Conservation (phyloP, 2,113 vertebrate genomes). For the Chrysemys picta region DNA sequence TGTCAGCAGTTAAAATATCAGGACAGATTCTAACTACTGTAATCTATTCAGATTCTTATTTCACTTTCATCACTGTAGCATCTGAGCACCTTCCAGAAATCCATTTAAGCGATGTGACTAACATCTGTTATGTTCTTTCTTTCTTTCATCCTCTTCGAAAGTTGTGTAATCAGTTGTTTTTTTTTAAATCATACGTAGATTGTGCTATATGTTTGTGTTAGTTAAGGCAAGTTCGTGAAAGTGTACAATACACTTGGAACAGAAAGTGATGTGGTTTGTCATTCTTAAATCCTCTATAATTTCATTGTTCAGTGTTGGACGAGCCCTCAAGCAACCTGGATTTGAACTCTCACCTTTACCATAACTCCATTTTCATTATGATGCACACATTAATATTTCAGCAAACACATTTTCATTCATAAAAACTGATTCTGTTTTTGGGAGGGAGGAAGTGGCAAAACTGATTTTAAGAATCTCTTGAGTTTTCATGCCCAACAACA, state of each 20-base stretch:
- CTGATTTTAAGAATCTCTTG: neutral
- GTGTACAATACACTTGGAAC: neutral
- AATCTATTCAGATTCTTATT: neutral
- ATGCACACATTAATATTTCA: too few species aligned
- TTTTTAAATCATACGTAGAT: neutral
- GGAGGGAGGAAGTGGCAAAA: neutral
- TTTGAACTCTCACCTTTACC: neutral
- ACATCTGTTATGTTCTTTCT: neutral
- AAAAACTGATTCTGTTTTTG: neutral
- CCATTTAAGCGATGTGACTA: neutral
- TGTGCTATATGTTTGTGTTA: neutral
- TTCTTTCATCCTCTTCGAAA: neutral
- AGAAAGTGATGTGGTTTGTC: neutral
- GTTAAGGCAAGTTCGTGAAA: neutral
- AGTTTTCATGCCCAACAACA: neutral
- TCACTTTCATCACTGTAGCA: neutral
- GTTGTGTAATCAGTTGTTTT: rapidly evolving
- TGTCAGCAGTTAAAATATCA: neutral
- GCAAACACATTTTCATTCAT: neutral
- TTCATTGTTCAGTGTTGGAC: neutral
- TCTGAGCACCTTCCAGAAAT: neutral
- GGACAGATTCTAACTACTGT: neutral
- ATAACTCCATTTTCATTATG: neutral
- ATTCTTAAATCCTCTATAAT: neutral
- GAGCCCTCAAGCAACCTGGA: rapidly evolving